A percentile compares a stretch with the other conserved stretches of the same genome.
Conservation (phyloP, 2,797 vertebrate species). For the Phyllotis vaccarum region DNA sequence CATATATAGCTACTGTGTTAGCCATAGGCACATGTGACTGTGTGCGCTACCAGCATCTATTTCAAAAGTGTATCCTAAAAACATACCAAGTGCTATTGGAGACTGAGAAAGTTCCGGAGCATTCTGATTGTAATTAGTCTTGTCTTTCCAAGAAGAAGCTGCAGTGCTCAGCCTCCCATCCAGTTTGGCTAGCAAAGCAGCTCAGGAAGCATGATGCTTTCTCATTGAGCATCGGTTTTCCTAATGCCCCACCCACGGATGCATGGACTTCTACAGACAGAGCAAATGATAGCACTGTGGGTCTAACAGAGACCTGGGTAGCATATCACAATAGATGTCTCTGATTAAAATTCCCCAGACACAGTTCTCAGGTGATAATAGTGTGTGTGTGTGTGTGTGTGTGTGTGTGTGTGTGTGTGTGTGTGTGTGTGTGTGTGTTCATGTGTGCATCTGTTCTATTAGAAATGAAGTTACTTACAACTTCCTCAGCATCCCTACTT, state of each 20-base stretch:
- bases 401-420: not conserved
- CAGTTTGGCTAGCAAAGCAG: slow-evolving; percentile 57
- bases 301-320: slow-evolving; percentile 33
- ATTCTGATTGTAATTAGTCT: slow-evolving; percentile 38
- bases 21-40: not conserved
- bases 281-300: not conserved
- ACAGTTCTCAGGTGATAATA: slow-evolving; percentile 31
- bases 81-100: not conserved
- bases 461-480: slow-evolving; percentile 38
- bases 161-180: slow-evolving; percentile 10
- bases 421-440: no score
- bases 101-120: slow-evolving; percentile 8
- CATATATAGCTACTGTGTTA: accelerated
- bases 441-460: not conserved
- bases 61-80: not conserved
- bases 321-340: not conserved
- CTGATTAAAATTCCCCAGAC: slow-evolving; percentile 9
- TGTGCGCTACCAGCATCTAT: not conserved
- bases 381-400: not conserved
- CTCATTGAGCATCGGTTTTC: slow-evolving; percentile 35
- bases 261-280: slow-evolving; percentile 10
- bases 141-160: slow-evolving; percentile 53
- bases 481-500: not conserved
- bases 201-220: slow-evolving; percentile 59
- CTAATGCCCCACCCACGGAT: slow-evolving; percentile 62